Percentiles rank a stretch among this genome's conserved stretches.
phyloP scores from a whole-genome alignment of 1,140 invertebrate genomes.

The Eurosta solidaginis region DNA sequence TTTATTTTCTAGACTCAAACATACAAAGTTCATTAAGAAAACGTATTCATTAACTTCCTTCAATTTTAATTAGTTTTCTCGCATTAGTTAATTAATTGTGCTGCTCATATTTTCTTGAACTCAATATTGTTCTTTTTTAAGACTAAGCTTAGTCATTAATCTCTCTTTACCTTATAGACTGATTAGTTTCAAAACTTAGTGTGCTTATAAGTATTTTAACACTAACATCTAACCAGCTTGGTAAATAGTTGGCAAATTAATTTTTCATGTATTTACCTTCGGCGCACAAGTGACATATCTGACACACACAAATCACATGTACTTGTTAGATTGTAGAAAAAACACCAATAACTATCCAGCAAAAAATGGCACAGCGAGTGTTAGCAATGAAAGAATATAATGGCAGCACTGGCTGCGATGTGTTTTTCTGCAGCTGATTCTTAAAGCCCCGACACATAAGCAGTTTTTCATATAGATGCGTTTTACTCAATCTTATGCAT shows the following conservation, averaged over 20 bases:
- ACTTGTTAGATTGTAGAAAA: background rate
- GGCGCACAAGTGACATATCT: background rate
- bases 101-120: background rate
- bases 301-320: background rate
- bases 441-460: too few species aligned
- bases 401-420: too few species aligned
- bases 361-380: too few species aligned
- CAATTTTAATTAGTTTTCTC: too few species aligned
- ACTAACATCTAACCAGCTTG: background rate
- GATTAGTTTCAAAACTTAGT: background rate
- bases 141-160: background rate
- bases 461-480: too few species aligned
- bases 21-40: too few species aligned
- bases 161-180: background rate
- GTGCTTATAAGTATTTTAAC: background rate
- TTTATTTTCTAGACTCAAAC: too few species aligned
- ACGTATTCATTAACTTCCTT: too few species aligned
- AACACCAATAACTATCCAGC: too few species aligned
- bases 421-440: too few species aligned
- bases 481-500: too few species aligned
- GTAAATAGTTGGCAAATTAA: constrained; percentile 8
- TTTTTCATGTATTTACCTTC: constrained; percentile 17
- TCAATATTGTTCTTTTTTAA: background rate
- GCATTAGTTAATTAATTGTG: background rate
- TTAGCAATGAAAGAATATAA: too few species aligned